These are phyloP conservation scores for Microtus oregoni DNA, from an alignment of 2,113 vertebrate species.

Conservation along the genomic window DNA sequence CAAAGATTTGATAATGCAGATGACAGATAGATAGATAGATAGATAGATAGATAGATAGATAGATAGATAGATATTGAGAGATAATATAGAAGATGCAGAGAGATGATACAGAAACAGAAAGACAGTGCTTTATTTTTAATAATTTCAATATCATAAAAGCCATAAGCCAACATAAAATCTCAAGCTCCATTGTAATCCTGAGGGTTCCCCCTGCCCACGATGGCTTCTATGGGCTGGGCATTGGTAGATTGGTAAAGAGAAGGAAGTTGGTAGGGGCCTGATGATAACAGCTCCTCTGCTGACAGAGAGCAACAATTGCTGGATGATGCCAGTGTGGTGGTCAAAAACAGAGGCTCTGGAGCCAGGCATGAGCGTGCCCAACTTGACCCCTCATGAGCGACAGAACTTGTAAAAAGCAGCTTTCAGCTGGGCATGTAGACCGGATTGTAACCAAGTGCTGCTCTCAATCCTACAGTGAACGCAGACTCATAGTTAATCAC, in stretches of 20 bases:
- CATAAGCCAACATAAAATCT: background rate
- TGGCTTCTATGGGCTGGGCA: background rate
- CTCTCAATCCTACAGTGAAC: background rate
- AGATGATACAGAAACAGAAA: background rate
- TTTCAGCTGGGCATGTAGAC: background rate
- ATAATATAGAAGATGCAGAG: too few relatives aligned
- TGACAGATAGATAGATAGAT: too few relatives aligned
- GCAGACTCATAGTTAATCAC: background rate
- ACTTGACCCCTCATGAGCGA: background rate
- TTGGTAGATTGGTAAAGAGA: background rate
- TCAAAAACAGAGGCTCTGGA: background rate
- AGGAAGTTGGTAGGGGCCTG: background rate
- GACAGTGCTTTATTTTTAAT: background rate
- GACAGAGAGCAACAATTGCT: background rate
- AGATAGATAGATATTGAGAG: too few relatives aligned
- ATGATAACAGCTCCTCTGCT: background rate
- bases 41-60: too few relatives aligned
- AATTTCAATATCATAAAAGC: background rate
- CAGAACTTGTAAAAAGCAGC: background rate
- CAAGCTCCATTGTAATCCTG: background rate
- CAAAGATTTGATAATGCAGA: background rate
- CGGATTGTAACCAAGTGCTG: too few relatives aligned
- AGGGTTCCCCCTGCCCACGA: background rate
- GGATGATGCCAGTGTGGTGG: background rate
- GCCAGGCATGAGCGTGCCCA: fast-evolving